Percentiles rank a stretch among this genome's conserved stretches.
Conservation (phyloP, 92 coral and sea anemone genomes). For the Umimayanthus kanabou region DNA sequence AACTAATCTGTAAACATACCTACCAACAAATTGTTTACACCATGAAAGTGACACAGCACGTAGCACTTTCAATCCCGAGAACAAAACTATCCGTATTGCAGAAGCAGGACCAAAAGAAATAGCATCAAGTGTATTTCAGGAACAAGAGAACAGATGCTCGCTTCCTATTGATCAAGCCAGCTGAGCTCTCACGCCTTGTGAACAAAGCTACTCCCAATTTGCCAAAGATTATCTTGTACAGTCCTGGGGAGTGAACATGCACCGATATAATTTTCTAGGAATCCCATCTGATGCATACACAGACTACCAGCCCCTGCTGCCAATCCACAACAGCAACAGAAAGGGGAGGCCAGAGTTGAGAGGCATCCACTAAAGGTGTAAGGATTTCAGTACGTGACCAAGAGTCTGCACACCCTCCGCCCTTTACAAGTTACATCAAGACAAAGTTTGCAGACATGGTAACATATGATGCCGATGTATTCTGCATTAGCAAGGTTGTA, state of each 20-base stretch:
- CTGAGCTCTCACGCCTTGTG: slow-evolving; percentile 15
- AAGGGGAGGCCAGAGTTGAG: slow-evolving; percentile 26
- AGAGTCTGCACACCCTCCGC: slow-evolving; percentile 25
- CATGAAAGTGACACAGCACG: slow-evolving; percentile 26
- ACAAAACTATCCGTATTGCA: slow-evolving; percentile 16
- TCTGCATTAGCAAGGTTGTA: too few relatives aligned
- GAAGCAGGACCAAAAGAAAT: slow-evolving; percentile 25
- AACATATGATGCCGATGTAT: too few relatives aligned
- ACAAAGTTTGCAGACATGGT: too few relatives aligned
- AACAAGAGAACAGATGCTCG: background rate
- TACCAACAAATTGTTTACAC: slow-evolving; percentile 24
- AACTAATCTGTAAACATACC: slow-evolving; percentile 26
- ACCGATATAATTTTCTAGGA: slow-evolving; percentile 8
- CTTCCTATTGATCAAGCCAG: slow-evolving; percentile 29
- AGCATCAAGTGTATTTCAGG: slow-evolving; percentile 27
- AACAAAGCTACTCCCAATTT: background rate
- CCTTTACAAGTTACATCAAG: slow-evolving; percentile 20
- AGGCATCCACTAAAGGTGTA: slow-evolving; percentile 10
- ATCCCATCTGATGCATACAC: slow-evolving; percentile 24
- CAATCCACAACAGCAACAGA: slow-evolving; percentile 31
- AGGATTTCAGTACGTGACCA: slow-evolving; percentile 19
- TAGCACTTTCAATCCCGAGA: slow-evolving; percentile 6
- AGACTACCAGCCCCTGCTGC: slow-evolving; percentile 19
- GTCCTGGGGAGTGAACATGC: slow-evolving; percentile 19
- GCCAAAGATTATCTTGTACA: slow-evolving; percentile 5